Percentiles rank a stretch among this genome's conserved stretches.
These are phyloP conservation scores for Archivesica marissinica DNA, from an alignment of 1,140 invertebrate species.

Conservation along the genomic window DNA sequence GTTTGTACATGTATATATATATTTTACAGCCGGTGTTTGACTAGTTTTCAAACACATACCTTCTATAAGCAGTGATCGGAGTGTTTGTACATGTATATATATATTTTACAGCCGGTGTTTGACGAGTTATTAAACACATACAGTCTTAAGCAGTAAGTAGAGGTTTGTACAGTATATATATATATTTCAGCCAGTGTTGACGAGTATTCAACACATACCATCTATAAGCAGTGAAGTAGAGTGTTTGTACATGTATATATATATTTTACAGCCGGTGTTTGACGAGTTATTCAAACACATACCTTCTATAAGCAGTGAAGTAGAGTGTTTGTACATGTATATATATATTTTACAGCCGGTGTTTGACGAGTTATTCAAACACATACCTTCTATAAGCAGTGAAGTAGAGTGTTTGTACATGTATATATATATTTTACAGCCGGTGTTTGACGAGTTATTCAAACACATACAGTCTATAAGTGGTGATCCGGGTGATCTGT, in stretches of 20 bases:
- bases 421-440: conserved; percentile 85
- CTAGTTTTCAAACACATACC: conserved; percentile 91
- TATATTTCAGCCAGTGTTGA: too few relatives aligned
- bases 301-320: too few relatives aligned
- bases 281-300: too few relatives aligned
- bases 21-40: conserved; percentile 92
- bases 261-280: too few relatives aligned
- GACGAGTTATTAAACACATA: conserved; percentile 91
- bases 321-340: not conserved
- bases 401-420: conserved; percentile 72
- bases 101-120: conserved; percentile 91
- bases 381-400: conserved; percentile 88
- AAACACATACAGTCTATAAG: conserved; percentile 89
- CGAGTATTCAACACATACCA: too few relatives aligned
- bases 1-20: too few relatives aligned
- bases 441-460: conserved; percentile 94
- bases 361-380: conserved; percentile 93
- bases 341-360: conserved; percentile 88
- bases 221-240: too few relatives aligned
- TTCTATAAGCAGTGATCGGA: conserved; percentile 87
- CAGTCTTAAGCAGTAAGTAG: too few relatives aligned
- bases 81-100: not conserved
- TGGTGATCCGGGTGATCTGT: conserved; percentile 88
- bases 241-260: too few relatives aligned
- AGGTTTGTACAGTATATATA: too few relatives aligned